Base-by-base conservation (phyloP, 2,888 invertebrate genomes). In the Oscheius sp. region DNA sequence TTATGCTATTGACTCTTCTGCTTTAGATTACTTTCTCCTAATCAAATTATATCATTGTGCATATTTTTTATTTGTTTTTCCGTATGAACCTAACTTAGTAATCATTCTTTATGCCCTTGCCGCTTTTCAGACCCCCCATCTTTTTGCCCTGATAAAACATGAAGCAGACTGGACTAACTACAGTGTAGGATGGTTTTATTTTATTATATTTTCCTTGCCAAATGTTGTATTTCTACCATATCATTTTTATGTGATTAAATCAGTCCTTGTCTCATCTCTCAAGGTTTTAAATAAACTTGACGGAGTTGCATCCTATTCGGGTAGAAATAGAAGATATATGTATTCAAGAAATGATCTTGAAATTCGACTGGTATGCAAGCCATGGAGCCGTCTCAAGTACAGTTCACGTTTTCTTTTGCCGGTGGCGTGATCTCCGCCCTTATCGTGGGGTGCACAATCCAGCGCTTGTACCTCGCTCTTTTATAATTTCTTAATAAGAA, bases 361-460 rank as follows among this genome's bases (percentile, higher is more conserved):
- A n/a, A n/a, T n/a, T n/a, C n/a, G n/a, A n/a, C n/a, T n/a, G n/a
- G n/a, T 43, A 43, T 35, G 35, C 9, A 35, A 35, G 35, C 35
- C 9, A 35, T 35, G 35, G 35, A 35, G 35, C 35, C 35, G 35
- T 9, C 35, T 35, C 35, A 35, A 35, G 35, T 35, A 35, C 23
- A 55, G 55, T 49, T 18, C 58, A 21, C 18, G 3, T 45, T 59
- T 61, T 61, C 61, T 23, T 35, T 35, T 41, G 45, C 43, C 61
- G 61, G 21, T 61, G 61, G 61, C 61, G 61, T 61, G 61, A 61
- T 61, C 61, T n/a, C 12, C 45, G 16, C 45, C 23, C 43, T 61
- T 61, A 61, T 61, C 61, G 61, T 61, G 35, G 21, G n/a, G 61
- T n/a, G 18, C 41, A 6, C 61, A 61, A 61, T 61, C 61, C 45